Evolutionary conservation across 1,140 invertebrate genomes (phyloP), one percentile per base, ranked within the genome.

Genomic region (Paramacrobiotus metropolitanus): DNA sequence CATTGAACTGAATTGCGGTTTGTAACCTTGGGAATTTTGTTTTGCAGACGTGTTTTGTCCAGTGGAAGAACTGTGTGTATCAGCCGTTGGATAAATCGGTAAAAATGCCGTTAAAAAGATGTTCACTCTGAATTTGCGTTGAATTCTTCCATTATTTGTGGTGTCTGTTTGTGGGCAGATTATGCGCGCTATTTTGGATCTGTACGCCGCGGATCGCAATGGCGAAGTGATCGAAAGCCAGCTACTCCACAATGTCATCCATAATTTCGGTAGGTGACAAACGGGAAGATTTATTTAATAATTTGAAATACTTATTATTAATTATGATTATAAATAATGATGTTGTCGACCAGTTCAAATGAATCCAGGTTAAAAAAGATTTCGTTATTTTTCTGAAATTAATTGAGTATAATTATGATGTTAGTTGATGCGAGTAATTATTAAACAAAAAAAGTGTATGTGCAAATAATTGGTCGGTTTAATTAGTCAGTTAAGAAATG

Each of bases 191-290:
- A 89, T 97, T 40, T 76, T 98, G 18, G 92, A 95, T 71, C 77
- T 97, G 61, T 96, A 98, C 67, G 90, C 96, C 74, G 77, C 86
- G 65, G 93, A 97, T 73, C 77, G 94, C 62, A 91, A 91, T 70
- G 92, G 92, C 0, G 92, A 97, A 74, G 86, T 86, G 9, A 96
- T 97, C 65, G 95, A 95, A 70, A 94, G 92, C 0, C 78, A 87
- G 62, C 79, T 98, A 34, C 87, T 99, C 20, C 93, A 87, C 67
- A 91, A 92, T 63, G 93, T 85, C 1, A 81, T 85, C 64, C 77
- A 81, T 63, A 83, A 82, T 66, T 85, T 83, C 71, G 81, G 82
- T n/a, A n/a, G n/a, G n/a, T n/a, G n/a, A n/a, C n/a, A n/a, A n/a
- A n/a, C n/a, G n/a, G n/a, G n/a, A n/a, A n/a, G n/a, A n/a, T n/a